Evolutionary conservation across 2,888 invertebrate species (phyloP).

Genomic region (Tetragonisca angustula): DNA sequence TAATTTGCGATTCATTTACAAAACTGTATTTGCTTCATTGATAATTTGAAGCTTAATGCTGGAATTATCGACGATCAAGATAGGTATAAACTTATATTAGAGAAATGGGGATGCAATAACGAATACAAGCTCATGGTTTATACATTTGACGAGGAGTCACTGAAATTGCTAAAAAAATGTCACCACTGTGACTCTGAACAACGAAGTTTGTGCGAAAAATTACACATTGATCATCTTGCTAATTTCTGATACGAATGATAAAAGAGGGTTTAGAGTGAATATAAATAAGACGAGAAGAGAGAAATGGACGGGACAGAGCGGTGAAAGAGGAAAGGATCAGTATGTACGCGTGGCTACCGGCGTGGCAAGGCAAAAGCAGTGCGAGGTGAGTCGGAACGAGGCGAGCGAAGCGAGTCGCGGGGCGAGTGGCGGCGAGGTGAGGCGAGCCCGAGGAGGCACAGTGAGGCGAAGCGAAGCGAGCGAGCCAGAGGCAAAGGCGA

Average conservation of each 20-base stretch:
- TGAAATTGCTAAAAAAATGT: no score
- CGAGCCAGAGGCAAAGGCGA: constrained; percentile 28
- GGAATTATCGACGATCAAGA: no score
- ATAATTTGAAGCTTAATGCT: neutral
- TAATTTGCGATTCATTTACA: neutral
- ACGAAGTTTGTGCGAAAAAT: no score
- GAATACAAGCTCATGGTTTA: no score
- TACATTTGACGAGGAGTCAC: no score
- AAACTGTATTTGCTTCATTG: neutral
- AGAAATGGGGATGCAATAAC: no score
- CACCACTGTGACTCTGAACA: no score
- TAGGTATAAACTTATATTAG: no score
- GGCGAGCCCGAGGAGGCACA: neutral
- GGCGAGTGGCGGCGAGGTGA: neutral
- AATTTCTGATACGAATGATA: neutral
- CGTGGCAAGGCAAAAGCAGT: constrained; percentile 41
- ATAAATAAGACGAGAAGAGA: no score
- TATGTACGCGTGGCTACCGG: constrained; percentile 56
- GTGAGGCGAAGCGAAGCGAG: constrained; percentile 25
- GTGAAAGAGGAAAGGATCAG: constrained; percentile 33
- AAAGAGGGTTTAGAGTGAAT: neutral
- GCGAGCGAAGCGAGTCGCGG: neutral
- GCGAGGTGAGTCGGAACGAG: constrained; percentile 12
- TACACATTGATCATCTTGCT: no score
- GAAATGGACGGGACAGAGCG: neutral